Evolutionary conservation across 2,888 invertebrate species (phyloP).

Genomic region (Orthonevra nobilis): DNA sequence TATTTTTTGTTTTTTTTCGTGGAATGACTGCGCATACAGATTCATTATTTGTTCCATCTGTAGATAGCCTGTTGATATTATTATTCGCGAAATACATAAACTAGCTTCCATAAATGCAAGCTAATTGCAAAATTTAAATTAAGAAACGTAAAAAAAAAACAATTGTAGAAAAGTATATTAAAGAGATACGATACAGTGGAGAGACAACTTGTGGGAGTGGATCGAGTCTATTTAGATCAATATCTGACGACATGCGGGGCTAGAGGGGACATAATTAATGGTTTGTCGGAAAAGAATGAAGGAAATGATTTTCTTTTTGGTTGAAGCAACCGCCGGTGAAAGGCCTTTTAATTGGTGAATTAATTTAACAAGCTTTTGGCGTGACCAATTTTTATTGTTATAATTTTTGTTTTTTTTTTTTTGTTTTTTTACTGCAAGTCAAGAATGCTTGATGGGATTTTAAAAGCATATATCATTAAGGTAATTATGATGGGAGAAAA

Average conservation of each 20-base stretch:
- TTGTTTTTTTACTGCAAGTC: no score
- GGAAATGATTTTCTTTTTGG: conserved; percentile 26
- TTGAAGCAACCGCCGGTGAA: neutral
- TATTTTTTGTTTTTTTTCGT: conserved; percentile 6
- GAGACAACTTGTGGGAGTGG: conserved; percentile 20
- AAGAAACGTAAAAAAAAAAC: conserved; percentile 46
- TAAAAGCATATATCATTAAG: no score
- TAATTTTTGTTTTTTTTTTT: neutral
- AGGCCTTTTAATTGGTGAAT: conserved; percentile 36
- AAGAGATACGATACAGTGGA: conserved; percentile 9
- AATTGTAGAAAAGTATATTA: conserved; percentile 36
- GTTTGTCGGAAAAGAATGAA: conserved; percentile 25
- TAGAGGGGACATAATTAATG: conserved; percentile 40
- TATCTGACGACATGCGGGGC: conserved; percentile 8
- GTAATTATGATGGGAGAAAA: no score
- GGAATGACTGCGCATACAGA: conserved; percentile 52
- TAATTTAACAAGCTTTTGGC: conserved; percentile 40
- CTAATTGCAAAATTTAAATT: conserved; percentile 45
- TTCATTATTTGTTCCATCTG: conserved; percentile 64
- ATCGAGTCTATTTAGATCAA: conserved; percentile 22
- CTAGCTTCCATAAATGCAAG: conserved; percentile 54
- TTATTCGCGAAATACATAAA: conserved; percentile 61
- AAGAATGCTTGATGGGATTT: no score
- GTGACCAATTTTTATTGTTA: conserved; percentile 20
- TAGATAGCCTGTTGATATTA: conserved; percentile 70